phyloP scores from a whole-genome alignment of 2,113 vertebrate species.

The Poeciliopsis prolifica region DNA sequence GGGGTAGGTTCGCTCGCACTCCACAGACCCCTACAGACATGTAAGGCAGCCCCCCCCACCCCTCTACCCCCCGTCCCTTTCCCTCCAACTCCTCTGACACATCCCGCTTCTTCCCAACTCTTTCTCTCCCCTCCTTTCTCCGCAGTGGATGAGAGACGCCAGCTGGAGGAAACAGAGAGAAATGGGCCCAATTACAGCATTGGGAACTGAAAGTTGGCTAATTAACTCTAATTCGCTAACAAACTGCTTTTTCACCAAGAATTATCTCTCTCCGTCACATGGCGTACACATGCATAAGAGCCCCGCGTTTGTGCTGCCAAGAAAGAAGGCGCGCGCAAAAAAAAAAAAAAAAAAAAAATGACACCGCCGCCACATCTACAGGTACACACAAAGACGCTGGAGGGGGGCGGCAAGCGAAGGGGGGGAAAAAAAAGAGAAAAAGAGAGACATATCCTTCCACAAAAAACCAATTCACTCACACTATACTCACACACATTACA shows the following conservation, averaged over 20 bases:
- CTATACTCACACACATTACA: conserved; percentile 9
- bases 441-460: not conserved
- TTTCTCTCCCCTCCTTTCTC: conserved; percentile 54
- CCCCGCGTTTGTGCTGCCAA: conserved; percentile 35
- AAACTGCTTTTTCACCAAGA: conserved; percentile 81
- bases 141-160: conserved; percentile 73
- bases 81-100: conserved; percentile 14
- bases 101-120: conserved; percentile 28
- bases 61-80: too few relatives aligned
- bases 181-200: conserved; percentile 83
- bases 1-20: conserved; percentile 55
- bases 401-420: too few relatives aligned
- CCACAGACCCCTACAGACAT: conserved; percentile 69
- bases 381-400: conserved; percentile 27
- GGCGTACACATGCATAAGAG: conserved; percentile 50
- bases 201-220: conserved; percentile 82
- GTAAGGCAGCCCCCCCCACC: conserved; percentile 39
- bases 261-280: conserved; percentile 76
- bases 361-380: conserved; percentile 20
- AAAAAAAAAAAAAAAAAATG: not conserved
- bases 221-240: conserved; percentile 85
- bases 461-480: conserved; percentile 4
- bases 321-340: conserved; percentile 1
- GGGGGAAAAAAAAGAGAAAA: not conserved
- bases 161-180: conserved; percentile 83